phyloP scores from a whole-genome alignment of 2,888 invertebrate species.

The Chrysotoxum bicinctum region DNA sequence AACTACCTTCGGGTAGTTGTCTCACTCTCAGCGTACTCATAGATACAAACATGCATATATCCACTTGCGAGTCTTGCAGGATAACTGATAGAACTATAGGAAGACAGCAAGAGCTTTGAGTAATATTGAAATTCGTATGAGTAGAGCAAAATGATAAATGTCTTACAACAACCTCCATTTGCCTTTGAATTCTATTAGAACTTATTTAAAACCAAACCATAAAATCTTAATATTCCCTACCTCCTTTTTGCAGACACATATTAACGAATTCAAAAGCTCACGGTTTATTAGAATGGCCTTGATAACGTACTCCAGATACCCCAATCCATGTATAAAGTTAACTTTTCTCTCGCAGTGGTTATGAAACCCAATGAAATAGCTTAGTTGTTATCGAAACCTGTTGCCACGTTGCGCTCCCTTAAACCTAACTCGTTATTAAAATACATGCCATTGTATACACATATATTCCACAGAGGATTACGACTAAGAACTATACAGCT shows the following conservation, averaged over 20 bases:
- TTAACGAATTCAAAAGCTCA: background rate
- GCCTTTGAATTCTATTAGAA: background rate
- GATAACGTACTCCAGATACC: background rate
- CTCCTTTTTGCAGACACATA: background rate
- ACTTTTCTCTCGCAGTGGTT: background rate
- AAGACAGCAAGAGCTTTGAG: too few species aligned
- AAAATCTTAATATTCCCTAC: background rate
- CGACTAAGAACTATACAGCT: background rate
- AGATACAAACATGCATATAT: too few species aligned
- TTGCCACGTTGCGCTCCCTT: background rate
- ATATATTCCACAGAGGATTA: background rate
- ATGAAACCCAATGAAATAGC: slow-evolving; percentile 4
- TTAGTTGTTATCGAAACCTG: slow-evolving; percentile 3
- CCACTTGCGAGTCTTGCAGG: too few species aligned
- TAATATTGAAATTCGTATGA: too few species aligned
- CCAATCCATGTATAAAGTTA: background rate
- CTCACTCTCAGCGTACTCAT: too few species aligned
- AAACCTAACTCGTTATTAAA: background rate
- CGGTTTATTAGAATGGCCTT: slow-evolving; percentile 1
- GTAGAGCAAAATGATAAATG: too few species aligned
- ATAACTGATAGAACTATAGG: too few species aligned
- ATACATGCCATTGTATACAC: background rate
- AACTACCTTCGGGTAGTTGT: too few species aligned
- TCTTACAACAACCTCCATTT: too few species aligned
- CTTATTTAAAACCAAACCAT: background rate